Base-by-base conservation (phyloP, 2,888 invertebrate species). In the Mesorhabditis sp. region DNA sequence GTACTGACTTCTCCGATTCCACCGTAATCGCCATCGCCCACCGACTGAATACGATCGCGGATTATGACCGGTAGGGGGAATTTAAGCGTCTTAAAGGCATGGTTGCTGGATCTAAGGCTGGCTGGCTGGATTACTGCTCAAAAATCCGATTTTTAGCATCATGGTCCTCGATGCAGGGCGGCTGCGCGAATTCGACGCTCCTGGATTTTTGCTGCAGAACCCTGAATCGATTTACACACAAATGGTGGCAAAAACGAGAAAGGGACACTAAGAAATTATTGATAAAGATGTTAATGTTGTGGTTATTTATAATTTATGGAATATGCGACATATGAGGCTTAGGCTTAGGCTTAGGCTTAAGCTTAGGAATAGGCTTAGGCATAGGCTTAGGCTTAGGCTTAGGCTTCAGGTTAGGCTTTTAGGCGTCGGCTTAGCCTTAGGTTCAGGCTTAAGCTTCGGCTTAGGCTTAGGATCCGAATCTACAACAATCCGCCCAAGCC, bases 1-100 rank as follows among this genome's bases (percentile, higher is more conserved):
- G 90, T 90, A 50, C 92, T 93, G 87, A 95, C 93, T 87, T 90
- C 89, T 75, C 90, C 91, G 73, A 93, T 92, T 94, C 86, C 5
- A 82, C 82, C 4, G 77, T 80, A 0, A 70, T 82, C 41, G 77
- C 82, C n/a, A 82, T 82, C 65, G 95, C 95, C 45, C 95, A 95
- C 88, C 90, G 95, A 28, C 90, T 95, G 74, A 93, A 94, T 87
- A 95, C 94, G 42, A 93, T 95, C 80, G 90, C 94, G 90, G 94
- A 94, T 88, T 92, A 92, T 50, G 92, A 92, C 82, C 80, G 80
- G 85, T 85, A 63, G 10, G 28, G 28, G 1, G 28, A 28, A 28
- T 50, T 50, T 13, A 50, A 50, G 58, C 58, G 58, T 28, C 28
- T 28, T 28, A 28, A 28, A 28, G 28, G 10, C 58, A 13, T 50